phyloP scores from a whole-genome alignment of 2,113 vertebrate species.

The Pseudorectes ferrugineus region DNA sequence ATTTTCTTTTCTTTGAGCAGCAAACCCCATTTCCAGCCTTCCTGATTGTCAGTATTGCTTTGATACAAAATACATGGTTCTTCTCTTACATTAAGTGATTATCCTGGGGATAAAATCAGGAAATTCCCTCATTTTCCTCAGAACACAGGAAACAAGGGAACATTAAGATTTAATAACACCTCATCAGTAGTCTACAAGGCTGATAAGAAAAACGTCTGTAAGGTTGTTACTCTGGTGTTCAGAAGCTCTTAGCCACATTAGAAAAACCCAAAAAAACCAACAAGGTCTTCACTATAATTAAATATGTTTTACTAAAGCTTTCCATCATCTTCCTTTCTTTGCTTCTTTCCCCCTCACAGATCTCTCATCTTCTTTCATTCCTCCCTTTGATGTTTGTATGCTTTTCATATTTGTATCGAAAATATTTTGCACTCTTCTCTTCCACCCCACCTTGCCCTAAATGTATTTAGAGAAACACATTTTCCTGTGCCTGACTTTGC shows the following conservation, averaged over 20 bases:
- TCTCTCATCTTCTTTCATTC: background rate
- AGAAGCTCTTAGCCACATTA: constrained; percentile 24
- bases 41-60: background rate
- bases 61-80: constrained; percentile 24
- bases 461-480: background rate
- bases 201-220: background rate
- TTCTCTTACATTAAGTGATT: constrained; percentile 42
- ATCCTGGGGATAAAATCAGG: constrained; percentile 36
- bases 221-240: background rate
- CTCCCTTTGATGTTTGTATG: constrained; percentile 22
- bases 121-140: constrained; percentile 58
- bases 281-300: constrained; percentile 12
- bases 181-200: constrained; percentile 33
- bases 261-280: background rate
- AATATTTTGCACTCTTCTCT: background rate
- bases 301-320: constrained; percentile 58
- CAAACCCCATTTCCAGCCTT: background rate
- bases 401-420: background rate
- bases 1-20: background rate
- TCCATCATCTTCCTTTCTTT: constrained; percentile 32
- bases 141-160: constrained; percentile 48
- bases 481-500: background rate
- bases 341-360: background rate
- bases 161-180: constrained; percentile 65
- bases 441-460: background rate